Percentiles rank a stretch among this genome's conserved stretches.
Evolutionary conservation across 2,888 invertebrate genomes (phyloP).

Genomic region (Agonum fuliginosum): DNA sequence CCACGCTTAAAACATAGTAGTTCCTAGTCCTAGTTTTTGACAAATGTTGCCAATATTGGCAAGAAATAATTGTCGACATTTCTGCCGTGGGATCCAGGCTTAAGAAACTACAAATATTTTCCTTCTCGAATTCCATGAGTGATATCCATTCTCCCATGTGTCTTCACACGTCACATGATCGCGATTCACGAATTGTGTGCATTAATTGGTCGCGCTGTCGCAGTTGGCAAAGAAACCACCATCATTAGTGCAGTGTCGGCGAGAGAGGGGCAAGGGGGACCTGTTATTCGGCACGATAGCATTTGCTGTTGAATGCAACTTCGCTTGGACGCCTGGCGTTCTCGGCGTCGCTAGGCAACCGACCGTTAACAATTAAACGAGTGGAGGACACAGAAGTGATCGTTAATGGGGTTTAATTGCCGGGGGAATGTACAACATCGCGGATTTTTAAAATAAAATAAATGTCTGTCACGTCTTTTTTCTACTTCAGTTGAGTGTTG

Average conservation of each 20-base stretch:
- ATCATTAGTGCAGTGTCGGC: not conserved
- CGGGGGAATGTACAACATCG: not conserved
- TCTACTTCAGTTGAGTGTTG: too few relatives aligned
- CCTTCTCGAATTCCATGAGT: too few relatives aligned
- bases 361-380: slow-evolving; percentile 31
- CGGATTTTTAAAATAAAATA: not conserved
- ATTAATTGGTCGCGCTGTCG: slow-evolving; percentile 29
- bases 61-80: too few relatives aligned
- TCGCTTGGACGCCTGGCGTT: not conserved
- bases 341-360: slow-evolving; percentile 15
- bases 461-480: too few relatives aligned
- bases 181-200: not conserved
- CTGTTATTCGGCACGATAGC: slow-evolving; percentile 6
- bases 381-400: not conserved
- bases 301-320: not conserved
- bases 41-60: too few relatives aligned
- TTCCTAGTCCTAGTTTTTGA: too few relatives aligned
- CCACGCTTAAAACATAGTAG: too few relatives aligned
- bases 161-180: not conserved
- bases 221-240: slow-evolving; percentile 38
- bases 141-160: not conserved
- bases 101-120: too few relatives aligned
- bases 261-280: not conserved
- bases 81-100: too few relatives aligned
- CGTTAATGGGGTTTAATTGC: slow-evolving; percentile 12